These are phyloP conservation scores for Amphilophus citrinellus DNA, from an alignment of 2,113 vertebrate species.

Conservation along the genomic window DNA sequence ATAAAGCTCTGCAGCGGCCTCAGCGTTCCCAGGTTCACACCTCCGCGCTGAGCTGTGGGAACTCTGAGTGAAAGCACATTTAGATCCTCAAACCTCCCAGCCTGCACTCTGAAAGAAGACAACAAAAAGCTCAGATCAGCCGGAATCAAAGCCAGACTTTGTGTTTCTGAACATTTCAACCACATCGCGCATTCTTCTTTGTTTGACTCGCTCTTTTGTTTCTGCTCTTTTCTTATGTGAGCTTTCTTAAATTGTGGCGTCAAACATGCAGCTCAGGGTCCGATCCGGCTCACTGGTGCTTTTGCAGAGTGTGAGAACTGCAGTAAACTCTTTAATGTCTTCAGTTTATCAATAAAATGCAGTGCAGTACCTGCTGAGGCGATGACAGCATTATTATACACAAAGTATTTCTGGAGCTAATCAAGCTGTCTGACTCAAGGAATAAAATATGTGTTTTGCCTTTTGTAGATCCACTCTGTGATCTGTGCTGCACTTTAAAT, in stretches of 20 bases:
- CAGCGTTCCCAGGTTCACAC: constrained; percentile 36
- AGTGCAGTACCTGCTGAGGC: neutral
- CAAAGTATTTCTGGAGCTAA: too few relatives aligned
- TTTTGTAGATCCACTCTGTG: too few relatives aligned
- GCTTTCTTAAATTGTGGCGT: neutral
- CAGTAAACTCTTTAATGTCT: neutral
- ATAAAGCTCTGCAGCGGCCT: neutral
- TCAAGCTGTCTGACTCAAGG: too few relatives aligned
- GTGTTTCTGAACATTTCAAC: neutral
- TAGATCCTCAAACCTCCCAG: neutral
- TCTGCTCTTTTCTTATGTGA: neutral
- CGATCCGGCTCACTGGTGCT: neutral
- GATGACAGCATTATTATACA: neutral
- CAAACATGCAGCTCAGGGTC: neutral
- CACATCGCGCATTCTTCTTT: neutral
- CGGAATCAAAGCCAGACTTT: neutral
- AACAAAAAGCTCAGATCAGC: neutral
- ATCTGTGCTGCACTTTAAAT: too few relatives aligned
- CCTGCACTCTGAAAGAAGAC: neutral
- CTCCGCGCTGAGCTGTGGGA: neutral
- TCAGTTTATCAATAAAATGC: neutral
- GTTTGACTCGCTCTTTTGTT: fast-evolving
- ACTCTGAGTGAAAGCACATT: neutral
- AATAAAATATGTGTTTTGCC: too few relatives aligned
- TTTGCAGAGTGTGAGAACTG: neutral